These are phyloP conservation scores for Drosophila rubida DNA, from an alignment of 2,888 invertebrate species.

Conservation along the genomic window DNA sequence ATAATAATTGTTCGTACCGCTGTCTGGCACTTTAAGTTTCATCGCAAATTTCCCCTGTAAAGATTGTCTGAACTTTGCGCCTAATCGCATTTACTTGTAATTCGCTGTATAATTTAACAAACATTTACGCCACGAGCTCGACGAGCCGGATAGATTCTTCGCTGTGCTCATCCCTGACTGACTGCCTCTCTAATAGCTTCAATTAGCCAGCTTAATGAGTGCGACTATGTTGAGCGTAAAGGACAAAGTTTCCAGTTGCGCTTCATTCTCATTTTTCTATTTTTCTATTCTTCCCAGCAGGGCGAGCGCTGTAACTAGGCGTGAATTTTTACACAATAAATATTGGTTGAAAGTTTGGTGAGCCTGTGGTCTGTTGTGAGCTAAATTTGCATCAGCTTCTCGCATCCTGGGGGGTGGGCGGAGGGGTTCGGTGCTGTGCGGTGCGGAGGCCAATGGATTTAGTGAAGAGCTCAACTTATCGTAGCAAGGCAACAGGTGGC, in stretches of 20 bases:
- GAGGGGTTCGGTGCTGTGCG: no score
- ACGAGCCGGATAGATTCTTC: constrained; percentile 4
- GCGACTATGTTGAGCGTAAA: constrained; percentile 58
- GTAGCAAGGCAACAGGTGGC: not conserved
- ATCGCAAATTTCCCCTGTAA: constrained; percentile 42
- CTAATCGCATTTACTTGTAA: constrained; percentile 65
- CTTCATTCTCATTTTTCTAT: constrained; percentile 17
- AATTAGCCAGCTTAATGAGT: constrained; percentile 75
- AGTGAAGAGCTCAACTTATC: constrained; percentile 18
- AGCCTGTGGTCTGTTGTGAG: constrained; percentile 24
- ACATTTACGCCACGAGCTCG: constrained; percentile 31
- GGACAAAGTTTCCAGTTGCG: constrained; percentile 66
- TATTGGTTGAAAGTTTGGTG: constrained; percentile 51
- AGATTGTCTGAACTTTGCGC: constrained; percentile 36
- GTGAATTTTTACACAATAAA: constrained; percentile 76
- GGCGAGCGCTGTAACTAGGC: constrained; percentile 46
- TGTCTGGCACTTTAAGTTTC: constrained; percentile 20
- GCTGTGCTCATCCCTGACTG: constrained; percentile 1
- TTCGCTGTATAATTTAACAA: constrained; percentile 60
- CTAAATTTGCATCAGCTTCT: constrained; percentile 19
- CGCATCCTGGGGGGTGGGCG: not conserved
- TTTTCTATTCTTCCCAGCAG: not conserved
- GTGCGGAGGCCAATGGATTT: constrained; percentile 11
- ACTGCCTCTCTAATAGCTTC: constrained; percentile 57
- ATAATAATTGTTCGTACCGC: not conserved